phyloP scores from a whole-genome alignment of 2,797 vertebrate species.

The Glossophaga mutica region DNA sequence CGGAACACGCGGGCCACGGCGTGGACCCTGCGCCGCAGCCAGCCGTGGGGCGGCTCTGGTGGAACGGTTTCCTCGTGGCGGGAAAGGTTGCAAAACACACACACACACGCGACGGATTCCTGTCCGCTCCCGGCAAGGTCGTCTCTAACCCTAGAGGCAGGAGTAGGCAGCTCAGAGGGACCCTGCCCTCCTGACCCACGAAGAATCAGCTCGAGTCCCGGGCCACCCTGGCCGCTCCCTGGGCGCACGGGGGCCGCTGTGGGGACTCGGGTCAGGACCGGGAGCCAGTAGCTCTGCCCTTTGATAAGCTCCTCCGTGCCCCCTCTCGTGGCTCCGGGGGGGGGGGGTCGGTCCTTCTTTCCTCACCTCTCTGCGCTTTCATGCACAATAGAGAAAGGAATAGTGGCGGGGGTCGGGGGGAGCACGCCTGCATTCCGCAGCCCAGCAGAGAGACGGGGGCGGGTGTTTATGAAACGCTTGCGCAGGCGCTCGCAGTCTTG shows the following conservation, averaged over 20 bases:
- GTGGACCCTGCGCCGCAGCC: not conserved
- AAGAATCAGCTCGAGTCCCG: not conserved
- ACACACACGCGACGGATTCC: no score
- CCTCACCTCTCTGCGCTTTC: not conserved
- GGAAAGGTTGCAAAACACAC: not conserved
- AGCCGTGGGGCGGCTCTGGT: not conserved
- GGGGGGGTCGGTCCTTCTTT: constrained; percentile 8
- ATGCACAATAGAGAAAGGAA: not conserved
- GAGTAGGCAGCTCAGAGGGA: not conserved
- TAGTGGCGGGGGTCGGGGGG: not conserved
- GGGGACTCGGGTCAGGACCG: not conserved
- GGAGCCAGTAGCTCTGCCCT: not conserved
- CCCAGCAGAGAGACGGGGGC: not conserved
- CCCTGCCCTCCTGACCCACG: not conserved
- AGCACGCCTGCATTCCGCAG: not conserved
- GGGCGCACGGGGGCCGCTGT: not conserved
- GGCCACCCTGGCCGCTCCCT: not conserved
- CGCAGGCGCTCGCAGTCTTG: not conserved
- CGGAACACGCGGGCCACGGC: not conserved
- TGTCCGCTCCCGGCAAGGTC: not conserved
- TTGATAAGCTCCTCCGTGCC: not conserved
- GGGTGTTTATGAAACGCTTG: constrained; percentile 4
- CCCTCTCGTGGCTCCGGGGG: not conserved
- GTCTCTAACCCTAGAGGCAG: not conserved
- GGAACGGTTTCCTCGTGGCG: not conserved